phyloP scores from a whole-genome alignment of 35 echinoderm and acorn worm genomes.

The Heliocidaris tuberculata region DNA sequence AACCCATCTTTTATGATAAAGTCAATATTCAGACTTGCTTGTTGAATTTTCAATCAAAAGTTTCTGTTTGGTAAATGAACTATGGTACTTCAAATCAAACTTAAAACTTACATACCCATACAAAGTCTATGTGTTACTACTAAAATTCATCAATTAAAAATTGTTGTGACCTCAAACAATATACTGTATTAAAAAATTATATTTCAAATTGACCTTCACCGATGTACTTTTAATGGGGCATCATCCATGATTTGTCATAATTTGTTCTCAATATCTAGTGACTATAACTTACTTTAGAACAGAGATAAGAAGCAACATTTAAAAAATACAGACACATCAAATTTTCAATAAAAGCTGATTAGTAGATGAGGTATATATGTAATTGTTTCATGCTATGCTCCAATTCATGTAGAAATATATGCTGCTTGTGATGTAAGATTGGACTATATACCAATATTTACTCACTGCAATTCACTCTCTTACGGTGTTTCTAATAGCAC shows the following conservation, averaged over 20 bases:
- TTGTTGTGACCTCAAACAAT: background rate
- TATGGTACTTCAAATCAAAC: background rate
- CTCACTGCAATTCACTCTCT: background rate
- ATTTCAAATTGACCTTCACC: background rate
- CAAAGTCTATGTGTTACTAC: no score
- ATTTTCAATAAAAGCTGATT: background rate
- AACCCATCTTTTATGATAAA: background rate
- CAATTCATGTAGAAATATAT: background rate
- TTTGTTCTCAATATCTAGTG: background rate
- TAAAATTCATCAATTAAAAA: background rate
- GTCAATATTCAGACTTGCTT: background rate
- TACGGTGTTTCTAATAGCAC: background rate
- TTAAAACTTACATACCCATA: no score
- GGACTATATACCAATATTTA: slow-evolving; percentile 4
- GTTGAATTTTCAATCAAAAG: background rate
- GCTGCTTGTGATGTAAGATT: background rate
- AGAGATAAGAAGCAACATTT: background rate
- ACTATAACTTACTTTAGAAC: background rate
- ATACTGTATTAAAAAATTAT: background rate
- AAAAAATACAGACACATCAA: background rate
- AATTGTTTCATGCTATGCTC: background rate
- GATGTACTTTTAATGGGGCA: background rate
- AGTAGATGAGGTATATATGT: background rate
- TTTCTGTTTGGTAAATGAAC: background rate
- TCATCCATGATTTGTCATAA: background rate